Conservation (phyloP, 2,113 vertebrate species). For the Symphodus melops region DNA sequence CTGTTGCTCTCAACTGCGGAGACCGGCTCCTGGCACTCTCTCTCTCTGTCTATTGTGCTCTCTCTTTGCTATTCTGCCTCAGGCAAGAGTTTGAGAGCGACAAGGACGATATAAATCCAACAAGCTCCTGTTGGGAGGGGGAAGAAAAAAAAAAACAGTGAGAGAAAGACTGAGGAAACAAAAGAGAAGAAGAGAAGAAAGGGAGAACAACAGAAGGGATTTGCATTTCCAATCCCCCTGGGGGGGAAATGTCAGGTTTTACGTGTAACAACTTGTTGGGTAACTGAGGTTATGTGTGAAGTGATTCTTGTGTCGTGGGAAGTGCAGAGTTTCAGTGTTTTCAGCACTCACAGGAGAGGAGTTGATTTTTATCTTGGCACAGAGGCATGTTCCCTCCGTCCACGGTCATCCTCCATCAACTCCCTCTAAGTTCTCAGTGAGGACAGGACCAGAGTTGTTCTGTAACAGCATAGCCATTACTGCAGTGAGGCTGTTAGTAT, state of each 20-base stretch:
- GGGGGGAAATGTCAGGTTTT: conserved; percentile 54
- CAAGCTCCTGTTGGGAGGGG: conserved; percentile 50
- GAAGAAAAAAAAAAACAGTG: conserved; percentile 34
- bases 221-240: conserved; percentile 46
- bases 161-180: conserved; percentile 53
- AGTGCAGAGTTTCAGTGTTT: conserved; percentile 71
- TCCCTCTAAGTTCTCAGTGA: neutral
- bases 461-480: conserved; percentile 1
- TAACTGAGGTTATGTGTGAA: conserved; percentile 75
- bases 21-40: conserved; percentile 24
- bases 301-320: conserved; percentile 71
- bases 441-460: conserved; percentile 9
- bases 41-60: conserved; percentile 29
- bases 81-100: conserved; percentile 54
- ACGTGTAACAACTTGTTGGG: conserved; percentile 76
- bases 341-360: conserved; percentile 46
- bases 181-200: conserved; percentile 52
- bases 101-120: conserved; percentile 61
- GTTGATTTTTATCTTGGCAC: conserved; percentile 59
- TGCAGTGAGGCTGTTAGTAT: neutral
- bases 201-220: conserved; percentile 64
- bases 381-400: conserved; percentile 42
- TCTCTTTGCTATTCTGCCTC: conserved; percentile 52
- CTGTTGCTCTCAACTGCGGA: conserved; percentile 41
- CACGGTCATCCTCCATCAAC: conserved; percentile 21